Base-by-base conservation (phyloP, 2,888 invertebrate species). In the Cremastinae sp. region DNA sequence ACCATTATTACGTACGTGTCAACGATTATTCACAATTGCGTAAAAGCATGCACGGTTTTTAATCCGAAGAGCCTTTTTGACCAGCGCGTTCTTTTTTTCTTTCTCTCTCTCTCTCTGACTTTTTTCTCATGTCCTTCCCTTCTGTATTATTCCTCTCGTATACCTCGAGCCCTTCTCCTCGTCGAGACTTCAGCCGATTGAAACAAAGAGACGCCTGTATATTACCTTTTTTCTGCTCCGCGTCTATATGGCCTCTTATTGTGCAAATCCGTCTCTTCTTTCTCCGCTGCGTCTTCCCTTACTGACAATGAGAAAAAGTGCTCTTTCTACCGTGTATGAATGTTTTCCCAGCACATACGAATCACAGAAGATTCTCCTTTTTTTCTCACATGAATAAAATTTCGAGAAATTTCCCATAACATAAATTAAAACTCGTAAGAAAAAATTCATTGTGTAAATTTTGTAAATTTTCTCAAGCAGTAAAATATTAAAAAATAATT, bases 161-260 rank as follows among this genome's bases (percentile, higher is more conserved):
- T 73, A 65, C 55, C 12, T 62, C 49, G 18, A 10, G 22, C 35
- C 61, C 56, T n/a, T 58, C 59, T 74, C 62, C 55, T 47, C 61
- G 80, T 79, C 76, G 37, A 20, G 66, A 58, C 61, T 12, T 62
- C 69, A 81, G 75, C 75, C 84, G 85, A 85, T 87, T 84, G 84
- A 86, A 83, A 86, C 84, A 87, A 86, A 87, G 85, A n/a, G n/a
- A n/a, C n/a, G 85, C 82, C 75, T 82, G 80, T 83, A 85, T 86
- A 86, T 85, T 85, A 87, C 84, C 84, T 87, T 87, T 86, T 86
- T 86, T 86, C 85, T n/a, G n/a, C n/a, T n/a, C n/a, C n/a, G n/a
- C n/a, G n/a, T n/a, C 86, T 86, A 77, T 85, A 85, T 81, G 87
- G 82, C 85, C 83, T 81, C 78, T 74, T 74, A 74, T 81, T 80